Percentiles rank a stretch among this genome's conserved stretches.
These are phyloP conservation scores for Dendrolimus kikuchii DNA, from an alignment of 1,140 invertebrate genomes.

Conservation along the genomic window DNA sequence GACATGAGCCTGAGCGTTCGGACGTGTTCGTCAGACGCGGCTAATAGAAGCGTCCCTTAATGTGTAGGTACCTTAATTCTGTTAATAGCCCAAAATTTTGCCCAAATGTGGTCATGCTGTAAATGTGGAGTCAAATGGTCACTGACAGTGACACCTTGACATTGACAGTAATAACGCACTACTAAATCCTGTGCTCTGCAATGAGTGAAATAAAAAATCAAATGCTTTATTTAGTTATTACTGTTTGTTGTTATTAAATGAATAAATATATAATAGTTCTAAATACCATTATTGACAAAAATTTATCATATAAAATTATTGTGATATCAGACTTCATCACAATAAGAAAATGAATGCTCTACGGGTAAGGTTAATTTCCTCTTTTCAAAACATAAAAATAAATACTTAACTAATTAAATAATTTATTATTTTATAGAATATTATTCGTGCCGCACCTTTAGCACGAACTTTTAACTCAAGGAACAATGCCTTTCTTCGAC, in stretches of 20 bases:
- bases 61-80: no score
- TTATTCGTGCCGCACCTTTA: constrained; percentile 32
- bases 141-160: no score
- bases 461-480: constrained; percentile 20
- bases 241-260: background rate
- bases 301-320: background rate
- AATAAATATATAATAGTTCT: constrained; percentile 1
- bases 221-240: background rate
- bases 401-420: background rate
- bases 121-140: no score
- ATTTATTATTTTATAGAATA: constrained; percentile 30
- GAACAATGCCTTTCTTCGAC: constrained; percentile 22
- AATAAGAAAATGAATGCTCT: constrained; percentile 34
- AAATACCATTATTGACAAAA: background rate
- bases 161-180: no score
- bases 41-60: no score
- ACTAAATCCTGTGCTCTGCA: no score
- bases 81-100: no score
- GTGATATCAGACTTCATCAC: background rate
- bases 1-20: no score
- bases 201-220: background rate
- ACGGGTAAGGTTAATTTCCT: constrained; percentile 26
- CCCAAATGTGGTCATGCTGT: no score
- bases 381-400: background rate
- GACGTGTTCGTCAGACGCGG: no score